Base-by-base conservation (phyloP, 2,113 vertebrate genomes). In the Hyla sarda region DNA sequence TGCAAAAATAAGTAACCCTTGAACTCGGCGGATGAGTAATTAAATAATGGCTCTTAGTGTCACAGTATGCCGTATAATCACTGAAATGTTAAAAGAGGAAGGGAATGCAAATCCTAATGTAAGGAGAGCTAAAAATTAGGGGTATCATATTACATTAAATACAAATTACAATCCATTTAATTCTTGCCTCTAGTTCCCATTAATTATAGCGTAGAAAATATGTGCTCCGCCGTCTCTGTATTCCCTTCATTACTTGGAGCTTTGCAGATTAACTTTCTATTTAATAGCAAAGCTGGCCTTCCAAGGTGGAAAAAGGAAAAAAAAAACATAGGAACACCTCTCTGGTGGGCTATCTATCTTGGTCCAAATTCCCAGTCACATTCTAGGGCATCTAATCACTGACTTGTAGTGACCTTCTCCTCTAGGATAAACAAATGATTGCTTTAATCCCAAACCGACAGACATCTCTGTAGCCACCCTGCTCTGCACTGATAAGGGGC, bases 1-100 rank as follows among this genome's bases (percentile, higher is more conserved):
- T 81, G 28, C 34, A 65, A 71, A 80, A 73, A 80, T 54, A 58
- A 79, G 58, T 72, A 86, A 86, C 76, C 65, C 21, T 86, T 86
- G 65, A 80, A 80, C 16, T 16, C 25, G 41, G 37, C 19, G 45
- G 60, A 73, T 41, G 84, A 45, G 30, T 72, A 81, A 81, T 86
- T 71, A 81, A 21, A 69, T 37, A 79, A 65, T 54, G 21, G 30
- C 48, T 45, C 73, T 77, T 50, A 67, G 52, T 71, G 60, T 84
- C 65, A 83, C 25, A 72, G 78, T 65, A 62, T 81, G 50, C 73
- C 10, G 48, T 77, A 45, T 52, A 83, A 71, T 73, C 82, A 73
- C 30, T 10, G 3, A 52, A 56, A 83, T 83, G 65, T 72, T 28
- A 83, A 30, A 72, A 50, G 48, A 14, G 48, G 30, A 25, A 73